phyloP scores from a whole-genome alignment of 92 coral and sea anemone genomes.

The Phenganax stokvisi region DNA sequence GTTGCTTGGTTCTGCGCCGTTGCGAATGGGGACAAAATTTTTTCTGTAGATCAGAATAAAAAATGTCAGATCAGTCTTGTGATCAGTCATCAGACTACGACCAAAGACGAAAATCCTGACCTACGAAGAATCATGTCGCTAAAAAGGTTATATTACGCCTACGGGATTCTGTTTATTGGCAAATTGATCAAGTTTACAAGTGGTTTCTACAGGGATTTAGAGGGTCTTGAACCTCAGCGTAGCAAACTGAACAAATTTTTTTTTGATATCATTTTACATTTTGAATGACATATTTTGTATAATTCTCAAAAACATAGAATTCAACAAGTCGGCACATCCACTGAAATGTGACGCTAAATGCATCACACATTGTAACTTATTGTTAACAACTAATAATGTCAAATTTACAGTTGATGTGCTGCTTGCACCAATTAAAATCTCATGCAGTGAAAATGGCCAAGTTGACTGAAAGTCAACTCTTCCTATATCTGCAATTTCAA shows the following conservation, averaged over 20 bases:
- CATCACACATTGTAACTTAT: conserved; percentile 28
- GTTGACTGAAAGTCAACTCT: not conserved
- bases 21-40: too few relatives aligned
- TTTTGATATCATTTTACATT: not conserved
- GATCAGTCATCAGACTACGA: too few relatives aligned
- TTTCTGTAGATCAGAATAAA: too few relatives aligned
- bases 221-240: not conserved
- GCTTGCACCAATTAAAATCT: conserved; percentile 23
- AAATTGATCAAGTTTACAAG: too few relatives aligned
- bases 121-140: too few relatives aligned
- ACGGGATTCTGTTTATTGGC: too few relatives aligned
- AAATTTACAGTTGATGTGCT: conserved; percentile 10
- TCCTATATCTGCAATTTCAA: conserved; percentile 32
- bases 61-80: too few relatives aligned
- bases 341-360: conserved; percentile 7
- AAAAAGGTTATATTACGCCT: too few relatives aligned
- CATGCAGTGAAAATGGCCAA: conserved; percentile 21
- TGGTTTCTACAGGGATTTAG: too few relatives aligned
- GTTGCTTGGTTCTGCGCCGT: too few relatives aligned
- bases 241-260: not conserved
- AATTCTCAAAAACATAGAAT: conserved; percentile 2
- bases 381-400: conserved; percentile 24
- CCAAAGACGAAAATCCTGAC: too few relatives aligned
- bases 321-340: conserved; percentile 11
- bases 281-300: conserved; percentile 14